These are phyloP conservation scores for Anas platyrhynchos DNA, from an alignment of 2,113 vertebrate genomes.

Conservation along the genomic window DNA sequence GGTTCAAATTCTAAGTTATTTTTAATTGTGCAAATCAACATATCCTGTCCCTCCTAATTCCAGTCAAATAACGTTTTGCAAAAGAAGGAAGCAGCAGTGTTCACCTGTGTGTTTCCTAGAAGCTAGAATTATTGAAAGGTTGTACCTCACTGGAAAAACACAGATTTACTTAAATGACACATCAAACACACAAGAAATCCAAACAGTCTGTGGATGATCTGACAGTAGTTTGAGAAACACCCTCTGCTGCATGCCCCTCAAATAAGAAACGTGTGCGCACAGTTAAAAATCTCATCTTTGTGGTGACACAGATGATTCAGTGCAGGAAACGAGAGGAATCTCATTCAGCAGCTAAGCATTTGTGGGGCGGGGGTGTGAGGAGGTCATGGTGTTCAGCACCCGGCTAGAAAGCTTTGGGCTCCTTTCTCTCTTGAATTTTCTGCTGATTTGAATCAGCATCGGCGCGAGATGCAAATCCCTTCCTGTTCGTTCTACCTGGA, in stretches of 20 bases:
- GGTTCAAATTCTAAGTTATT: conserved; percentile 25
- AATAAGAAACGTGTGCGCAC: conserved; percentile 38
- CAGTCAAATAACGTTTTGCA: conserved; percentile 15
- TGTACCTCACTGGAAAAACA: not conserved
- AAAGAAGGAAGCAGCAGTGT: not conserved
- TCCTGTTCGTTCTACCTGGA: not conserved
- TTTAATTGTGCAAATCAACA: conserved; percentile 42
- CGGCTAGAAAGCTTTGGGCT: not conserved
- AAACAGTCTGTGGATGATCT: conserved; percentile 2
- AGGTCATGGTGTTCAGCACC: conserved; percentile 16
- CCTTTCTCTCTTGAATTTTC: not conserved
- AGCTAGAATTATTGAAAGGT: not conserved
- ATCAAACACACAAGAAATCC: conserved; percentile 43
- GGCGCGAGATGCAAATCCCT: not conserved
- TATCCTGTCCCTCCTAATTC: conserved; percentile 18
- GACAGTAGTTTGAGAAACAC: conserved; percentile 58
- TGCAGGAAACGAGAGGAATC: conserved; percentile 58
- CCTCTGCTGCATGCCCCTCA: conserved; percentile 18
- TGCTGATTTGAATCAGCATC: not conserved
- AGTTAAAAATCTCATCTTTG: conserved; percentile 62
- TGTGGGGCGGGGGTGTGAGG: conserved; percentile 37
- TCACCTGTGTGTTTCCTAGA: conserved; percentile 34
- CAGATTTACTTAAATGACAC: conserved; percentile 20
- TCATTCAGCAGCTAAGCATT: conserved; percentile 46
- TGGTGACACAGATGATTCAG: conserved; percentile 69